These are phyloP conservation scores for Drosophila mulleri DNA, from an alignment of 2,888 invertebrate genomes.

Conservation along the genomic window DNA sequence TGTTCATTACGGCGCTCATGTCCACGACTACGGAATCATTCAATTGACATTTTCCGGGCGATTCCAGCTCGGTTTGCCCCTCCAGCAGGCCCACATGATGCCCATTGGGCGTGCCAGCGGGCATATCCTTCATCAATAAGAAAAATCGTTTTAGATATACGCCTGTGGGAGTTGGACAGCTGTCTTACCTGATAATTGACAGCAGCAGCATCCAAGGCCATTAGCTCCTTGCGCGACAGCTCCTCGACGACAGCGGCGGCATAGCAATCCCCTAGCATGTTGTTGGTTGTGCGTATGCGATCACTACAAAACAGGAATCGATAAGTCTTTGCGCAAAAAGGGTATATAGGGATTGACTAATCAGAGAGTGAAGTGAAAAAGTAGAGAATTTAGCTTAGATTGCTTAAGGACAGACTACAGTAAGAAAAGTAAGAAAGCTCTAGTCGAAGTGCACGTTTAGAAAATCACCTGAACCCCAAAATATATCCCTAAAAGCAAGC, in stretches of 20 bases:
- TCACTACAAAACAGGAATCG: conserved; percentile 87
- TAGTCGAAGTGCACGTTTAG: too few species aligned
- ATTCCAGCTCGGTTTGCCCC: conserved; percentile 85
- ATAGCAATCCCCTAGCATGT: conserved; percentile 95
- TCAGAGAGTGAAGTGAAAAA: too few species aligned
- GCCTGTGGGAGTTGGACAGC: rapidly evolving
- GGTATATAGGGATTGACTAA: too few species aligned
- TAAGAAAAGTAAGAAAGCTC: too few species aligned
- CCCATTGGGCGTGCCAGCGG: conserved; percentile 86
- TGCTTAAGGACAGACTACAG: too few species aligned
- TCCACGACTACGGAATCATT: conserved; percentile 88
- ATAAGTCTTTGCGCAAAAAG: not conserved
- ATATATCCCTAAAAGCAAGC: too few species aligned
- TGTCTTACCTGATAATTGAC: conserved; percentile 86
- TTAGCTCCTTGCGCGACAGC: conserved; percentile 92
- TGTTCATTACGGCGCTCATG: conserved; percentile 85
- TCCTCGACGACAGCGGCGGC: conserved; percentile 94
- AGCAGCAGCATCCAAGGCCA: conserved; percentile 90
- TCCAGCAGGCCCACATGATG: conserved; percentile 84
- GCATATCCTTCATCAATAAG: conserved; percentile 83
- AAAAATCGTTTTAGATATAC: not conserved
- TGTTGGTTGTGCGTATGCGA: conserved; percentile 94
- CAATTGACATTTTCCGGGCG: conserved; percentile 86
- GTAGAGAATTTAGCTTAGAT: too few species aligned
- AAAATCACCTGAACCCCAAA: too few species aligned